Evolutionary conservation across 2,113 vertebrate species (phyloP), one percentile per base, ranked within the genome.

Genomic region (Nerophis ophidion): DNA sequence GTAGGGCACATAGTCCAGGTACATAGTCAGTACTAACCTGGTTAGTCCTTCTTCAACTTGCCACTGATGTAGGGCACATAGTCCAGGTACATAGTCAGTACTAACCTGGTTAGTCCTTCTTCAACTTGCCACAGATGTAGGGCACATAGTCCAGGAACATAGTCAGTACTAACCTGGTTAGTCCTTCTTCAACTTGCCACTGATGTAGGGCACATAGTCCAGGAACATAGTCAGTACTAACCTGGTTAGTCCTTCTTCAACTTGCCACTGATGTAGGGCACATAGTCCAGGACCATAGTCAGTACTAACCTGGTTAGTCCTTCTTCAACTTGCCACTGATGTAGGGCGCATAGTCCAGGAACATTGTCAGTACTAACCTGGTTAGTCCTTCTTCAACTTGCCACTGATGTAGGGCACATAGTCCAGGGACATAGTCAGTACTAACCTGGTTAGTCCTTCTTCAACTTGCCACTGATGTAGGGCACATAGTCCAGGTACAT

Each of bases 1-100:
- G 81, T 97, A 98, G 4, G 96, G 96, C 12, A 99, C 93, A 16
- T 93, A 94, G 61, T 94, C 92, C 64, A 99, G 84, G 71, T 98
- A 15, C 65, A 97, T 34, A n/a, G n/a, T n/a, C n/a, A n/a, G n/a
- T n/a, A 83, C 79, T 64, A 48, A 83, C 82, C 74, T 68, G 59
- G 35, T 44, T 7, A 52, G 0, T 94, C 89, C 33, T 87, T 89
- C 80, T 92, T 94, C 58, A 90, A 98, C 72, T 98, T 99, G 72
- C 95, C 92, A 0, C 77, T 83, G 38, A 99, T 71, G 81, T 97
- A 98, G 4, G 96, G 96, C 12, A 99, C 93, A 16, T 93, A 94
- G 61, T 94, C 92, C 64, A 99, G 84, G 71, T 98, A 15, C 65
- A 97, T 34, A n/a, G n/a, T n/a, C n/a, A n/a, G n/a, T n/a, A 83